Percentiles rank a stretch among this genome's conserved stretches.
phyloP scores from a whole-genome alignment of 1,140 invertebrate genomes.

The Zaprionus kolodkinae region DNA sequence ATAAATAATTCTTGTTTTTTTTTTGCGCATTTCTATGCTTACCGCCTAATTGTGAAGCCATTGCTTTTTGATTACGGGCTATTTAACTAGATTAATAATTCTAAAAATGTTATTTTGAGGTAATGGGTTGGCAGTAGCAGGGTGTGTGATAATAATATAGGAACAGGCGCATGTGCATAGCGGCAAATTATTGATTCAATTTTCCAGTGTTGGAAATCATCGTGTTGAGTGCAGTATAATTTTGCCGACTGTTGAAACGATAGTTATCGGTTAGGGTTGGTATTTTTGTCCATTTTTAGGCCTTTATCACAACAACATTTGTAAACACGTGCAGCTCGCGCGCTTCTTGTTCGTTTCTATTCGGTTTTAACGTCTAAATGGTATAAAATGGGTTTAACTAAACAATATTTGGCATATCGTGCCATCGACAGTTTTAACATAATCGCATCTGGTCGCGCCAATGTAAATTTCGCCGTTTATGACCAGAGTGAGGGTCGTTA shows the following conservation, averaged over 20 bases:
- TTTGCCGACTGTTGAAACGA: not conserved
- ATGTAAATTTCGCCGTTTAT: conserved; percentile 90
- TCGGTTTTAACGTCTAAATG: conserved; percentile 37
- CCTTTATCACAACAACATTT: conserved; percentile 34
- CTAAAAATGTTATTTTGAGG: conserved; percentile 35
- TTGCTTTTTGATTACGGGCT: not conserved
- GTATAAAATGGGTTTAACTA: conserved; percentile 94
- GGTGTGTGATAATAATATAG: conserved; percentile 42
- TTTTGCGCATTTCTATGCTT: not conserved
- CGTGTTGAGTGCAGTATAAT: too few species aligned
- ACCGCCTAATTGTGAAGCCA: conserved; percentile 38
- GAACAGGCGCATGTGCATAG: conserved; percentile 60
- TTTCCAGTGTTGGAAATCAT: conserved; percentile 8
- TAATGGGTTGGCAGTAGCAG: conserved; percentile 43
- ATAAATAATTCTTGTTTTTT: not conserved
- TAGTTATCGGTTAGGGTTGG: conserved; percentile 26
- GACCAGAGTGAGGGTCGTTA: conserved; percentile 91
- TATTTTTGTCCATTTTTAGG: conserved; percentile 35
- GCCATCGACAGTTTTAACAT: conserved; percentile 93
- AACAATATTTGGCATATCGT: conserved; percentile 96
- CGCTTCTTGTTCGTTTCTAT: conserved; percentile 29
- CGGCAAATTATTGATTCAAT: conserved; percentile 29
- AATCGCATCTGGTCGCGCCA: conserved; percentile 91
- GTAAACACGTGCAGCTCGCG: conserved; percentile 65
- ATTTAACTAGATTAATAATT: conserved; percentile 2